These are phyloP conservation scores for Cacatua alba DNA, from an alignment of 2,113 vertebrate species.

Conservation along the genomic window DNA sequence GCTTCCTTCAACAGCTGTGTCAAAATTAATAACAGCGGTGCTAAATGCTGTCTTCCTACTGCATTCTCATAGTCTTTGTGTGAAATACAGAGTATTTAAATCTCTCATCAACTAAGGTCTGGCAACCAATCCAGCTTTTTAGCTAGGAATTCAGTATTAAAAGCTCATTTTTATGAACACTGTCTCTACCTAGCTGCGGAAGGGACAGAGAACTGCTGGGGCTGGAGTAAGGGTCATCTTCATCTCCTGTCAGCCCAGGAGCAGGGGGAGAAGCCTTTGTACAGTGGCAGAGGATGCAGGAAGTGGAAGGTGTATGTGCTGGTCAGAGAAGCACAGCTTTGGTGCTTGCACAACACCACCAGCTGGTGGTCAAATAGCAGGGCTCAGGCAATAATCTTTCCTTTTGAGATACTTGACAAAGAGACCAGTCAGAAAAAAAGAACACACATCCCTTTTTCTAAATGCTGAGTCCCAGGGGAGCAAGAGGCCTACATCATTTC, in stretches of 20 bases:
- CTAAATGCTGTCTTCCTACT: not conserved
- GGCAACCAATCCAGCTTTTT: not conserved
- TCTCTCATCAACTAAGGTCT: not conserved
- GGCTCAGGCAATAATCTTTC: not conserved
- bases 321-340: not conserved
- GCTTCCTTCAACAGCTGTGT: not conserved
- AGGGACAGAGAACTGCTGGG: not conserved
- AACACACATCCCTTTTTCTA: not conserved
- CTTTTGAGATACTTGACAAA: not conserved
- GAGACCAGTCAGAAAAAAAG: not conserved
- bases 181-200: not conserved
- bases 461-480: not conserved
- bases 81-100: not conserved
- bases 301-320: not conserved
- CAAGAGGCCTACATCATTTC: not conserved
- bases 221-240: not conserved
- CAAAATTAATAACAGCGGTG: fast-evolving
- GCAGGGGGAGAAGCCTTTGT: not conserved
- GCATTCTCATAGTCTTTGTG: not conserved
- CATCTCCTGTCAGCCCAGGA: not conserved
- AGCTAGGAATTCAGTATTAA: not conserved
- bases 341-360: not conserved
- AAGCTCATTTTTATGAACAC: not conserved
- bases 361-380: fast-evolving
- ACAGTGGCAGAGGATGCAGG: not conserved